Percentiles rank a stretch among this genome's conserved stretches.
These are phyloP conservation scores for Diadegma fenestrale DNA, from an alignment of 2,888 invertebrate species.

Conservation along the genomic window DNA sequence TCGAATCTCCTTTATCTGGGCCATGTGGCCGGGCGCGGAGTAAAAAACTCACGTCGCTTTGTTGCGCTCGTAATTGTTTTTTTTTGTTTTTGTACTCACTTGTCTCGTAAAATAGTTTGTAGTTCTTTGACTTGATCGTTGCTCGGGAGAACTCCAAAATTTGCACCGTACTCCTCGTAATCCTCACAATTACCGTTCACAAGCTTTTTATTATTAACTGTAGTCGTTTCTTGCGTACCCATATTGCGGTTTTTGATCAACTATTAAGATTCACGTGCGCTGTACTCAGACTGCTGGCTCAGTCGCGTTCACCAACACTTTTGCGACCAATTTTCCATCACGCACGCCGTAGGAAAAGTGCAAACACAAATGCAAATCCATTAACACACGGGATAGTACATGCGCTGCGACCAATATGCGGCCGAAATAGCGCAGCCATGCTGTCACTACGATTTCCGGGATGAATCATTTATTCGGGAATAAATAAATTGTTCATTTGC, in stretches of 20 bases:
- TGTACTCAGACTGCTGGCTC: background rate
- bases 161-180: conserved; percentile 88
- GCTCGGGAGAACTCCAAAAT: conserved; percentile 90
- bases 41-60: conserved; percentile 27
- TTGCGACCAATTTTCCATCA: conserved; percentile 44
- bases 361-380: conserved; percentile 24
- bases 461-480: conserved; percentile 6
- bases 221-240: conserved; percentile 83
- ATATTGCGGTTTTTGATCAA: conserved; percentile 73
- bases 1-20: background rate
- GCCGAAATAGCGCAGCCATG: conserved; percentile 34
- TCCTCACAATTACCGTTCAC: conserved; percentile 82
- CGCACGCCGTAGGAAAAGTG: conserved; percentile 52
- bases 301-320: conserved; percentile 11
- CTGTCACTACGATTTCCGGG: conserved; percentile 44
- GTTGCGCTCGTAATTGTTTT: conserved; percentile 31
- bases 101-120: conserved; percentile 94
- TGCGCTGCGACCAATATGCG: conserved; percentile 22
- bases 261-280: conserved; percentile 11
- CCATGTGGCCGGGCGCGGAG: conserved; percentile 42
- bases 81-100: conserved; percentile 87
- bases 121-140: conserved; percentile 94
- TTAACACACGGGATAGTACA: conserved; percentile 6
- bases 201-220: conserved; percentile 78
- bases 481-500: background rate